These are phyloP conservation scores for Dione vanillae DNA, from an alignment of 2,888 invertebrate genomes.

Conservation along the genomic window DNA sequence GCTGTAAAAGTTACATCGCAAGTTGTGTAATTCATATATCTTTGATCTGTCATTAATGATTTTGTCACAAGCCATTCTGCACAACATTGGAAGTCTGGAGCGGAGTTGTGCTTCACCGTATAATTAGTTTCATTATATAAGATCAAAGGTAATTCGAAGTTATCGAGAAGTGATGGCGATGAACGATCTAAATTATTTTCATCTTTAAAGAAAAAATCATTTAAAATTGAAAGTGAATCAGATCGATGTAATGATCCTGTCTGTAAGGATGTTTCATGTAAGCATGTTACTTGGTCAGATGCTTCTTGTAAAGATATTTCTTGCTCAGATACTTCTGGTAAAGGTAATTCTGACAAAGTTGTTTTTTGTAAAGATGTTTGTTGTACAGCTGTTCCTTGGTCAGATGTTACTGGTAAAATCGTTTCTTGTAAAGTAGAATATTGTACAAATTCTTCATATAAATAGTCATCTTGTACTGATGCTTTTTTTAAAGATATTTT, in stretches of 20 bases:
- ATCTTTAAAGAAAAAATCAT: conserved; percentile 46
- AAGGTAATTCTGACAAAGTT: neutral
- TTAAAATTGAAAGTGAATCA: conserved; percentile 56
- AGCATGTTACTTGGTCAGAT: neutral
- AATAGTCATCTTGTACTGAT: neutral
- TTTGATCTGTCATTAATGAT: conserved; percentile 32
- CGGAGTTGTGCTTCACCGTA: neutral
- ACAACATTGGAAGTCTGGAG: conserved; percentile 36
- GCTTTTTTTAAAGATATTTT: neutral
- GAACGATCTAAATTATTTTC: conserved; percentile 34
- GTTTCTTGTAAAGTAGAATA: neutral
- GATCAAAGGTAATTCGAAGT: conserved; percentile 24
- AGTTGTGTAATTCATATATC: neutral
- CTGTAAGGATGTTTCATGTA: neutral
- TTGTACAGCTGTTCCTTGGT: too few relatives aligned
- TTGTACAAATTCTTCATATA: neutral
- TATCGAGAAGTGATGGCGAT: conserved; percentile 36
- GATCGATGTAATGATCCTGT: conserved; percentile 46
- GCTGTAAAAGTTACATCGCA: neutral
- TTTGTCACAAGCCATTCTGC: conserved; percentile 52
- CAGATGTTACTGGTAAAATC: neutral
- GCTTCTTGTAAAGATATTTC: neutral
- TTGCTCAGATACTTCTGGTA: neutral
- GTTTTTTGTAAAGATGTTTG: neutral
- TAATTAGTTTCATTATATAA: neutral